These are phyloP conservation scores for Philotrypesis tridentata DNA, from an alignment of 1,140 invertebrate species.

Conservation along the genomic window DNA sequence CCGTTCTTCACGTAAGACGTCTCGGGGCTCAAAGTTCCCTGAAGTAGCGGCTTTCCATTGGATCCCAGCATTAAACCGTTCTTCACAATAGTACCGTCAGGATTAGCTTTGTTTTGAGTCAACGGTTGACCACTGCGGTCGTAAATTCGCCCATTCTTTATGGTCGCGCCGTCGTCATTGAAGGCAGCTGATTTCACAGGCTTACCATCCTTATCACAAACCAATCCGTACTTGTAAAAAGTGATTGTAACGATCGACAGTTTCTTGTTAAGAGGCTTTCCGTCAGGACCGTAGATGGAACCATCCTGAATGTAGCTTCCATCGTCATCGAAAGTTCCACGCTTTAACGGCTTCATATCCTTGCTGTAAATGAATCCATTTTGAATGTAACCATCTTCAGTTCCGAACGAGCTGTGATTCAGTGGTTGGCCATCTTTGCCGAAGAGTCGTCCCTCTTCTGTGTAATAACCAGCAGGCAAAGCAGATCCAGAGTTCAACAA, in stretches of 20 bases:
- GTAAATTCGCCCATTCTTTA: conserved; percentile 67
- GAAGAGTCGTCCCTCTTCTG: conserved; percentile 64
- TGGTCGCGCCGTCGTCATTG: conserved; percentile 61
- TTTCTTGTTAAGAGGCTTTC: conserved; percentile 63
- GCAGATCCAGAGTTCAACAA: conserved; percentile 64
- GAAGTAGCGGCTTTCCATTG: conserved; percentile 63
- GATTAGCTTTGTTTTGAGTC: conserved; percentile 58
- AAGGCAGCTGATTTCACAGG: conserved; percentile 64
- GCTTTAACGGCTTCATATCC: conserved; percentile 62
- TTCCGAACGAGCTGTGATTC: conserved; percentile 67
- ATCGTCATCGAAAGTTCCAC: conserved; percentile 65
- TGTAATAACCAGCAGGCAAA: conserved; percentile 62
- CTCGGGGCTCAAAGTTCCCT: conserved; percentile 60
- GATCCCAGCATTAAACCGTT: conserved; percentile 63
- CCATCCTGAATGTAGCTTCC: conserved; percentile 67
- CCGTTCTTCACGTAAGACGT: conserved; percentile 65
- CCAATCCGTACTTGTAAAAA: conserved; percentile 65
- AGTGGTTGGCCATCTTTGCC: conserved; percentile 65
- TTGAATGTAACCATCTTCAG: conserved; percentile 64
- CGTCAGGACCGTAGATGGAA: conserved; percentile 59
- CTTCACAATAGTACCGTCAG: conserved; percentile 63
- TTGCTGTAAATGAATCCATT: conserved; percentile 67
- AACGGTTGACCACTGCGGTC: conserved; percentile 61
- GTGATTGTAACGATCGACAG: conserved; percentile 60
- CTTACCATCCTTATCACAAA: conserved; percentile 65